phyloP scores from a whole-genome alignment of 92 coral and sea anemone genomes.

The Palythoa grandiflora region DNA sequence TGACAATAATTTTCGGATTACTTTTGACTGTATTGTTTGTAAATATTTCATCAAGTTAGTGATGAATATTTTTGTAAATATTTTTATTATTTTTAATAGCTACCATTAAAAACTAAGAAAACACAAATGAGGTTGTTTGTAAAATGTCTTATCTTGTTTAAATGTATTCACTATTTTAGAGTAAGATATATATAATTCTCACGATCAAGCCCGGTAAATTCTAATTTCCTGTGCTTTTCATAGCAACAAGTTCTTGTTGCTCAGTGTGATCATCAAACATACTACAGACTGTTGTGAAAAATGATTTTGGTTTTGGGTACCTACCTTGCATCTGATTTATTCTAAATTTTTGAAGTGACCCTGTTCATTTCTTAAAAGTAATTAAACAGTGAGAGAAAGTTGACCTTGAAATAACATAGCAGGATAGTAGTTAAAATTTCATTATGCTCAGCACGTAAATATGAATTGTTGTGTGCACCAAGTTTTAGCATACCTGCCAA shows the following conservation, averaged over 20 bases:
- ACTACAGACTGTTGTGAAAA: too few species aligned
- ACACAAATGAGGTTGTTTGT: constrained; percentile 18
- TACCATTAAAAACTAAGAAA: background rate
- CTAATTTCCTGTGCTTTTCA: background rate
- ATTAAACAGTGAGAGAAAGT: constrained; percentile 4
- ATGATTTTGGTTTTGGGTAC: constrained; percentile 3
- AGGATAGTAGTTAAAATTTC: background rate
- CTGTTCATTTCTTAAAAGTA: background rate
- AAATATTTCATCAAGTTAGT: too few species aligned
- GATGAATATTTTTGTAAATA: background rate
- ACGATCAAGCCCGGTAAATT: background rate
- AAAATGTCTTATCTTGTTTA: background rate
- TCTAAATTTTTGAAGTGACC: background rate
- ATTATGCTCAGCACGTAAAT: too few species aligned
- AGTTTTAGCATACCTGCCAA: too few species aligned
- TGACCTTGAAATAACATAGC: background rate
- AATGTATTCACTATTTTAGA: background rate
- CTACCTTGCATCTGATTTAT: constrained; percentile 16
- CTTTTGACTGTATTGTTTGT: too few species aligned
- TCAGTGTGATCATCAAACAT: too few species aligned
- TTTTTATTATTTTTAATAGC: background rate
- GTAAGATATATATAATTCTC: too few species aligned
- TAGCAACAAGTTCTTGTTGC: background rate
- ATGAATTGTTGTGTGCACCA: too few species aligned
- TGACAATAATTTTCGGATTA: too few species aligned